Percentiles rank a stretch among this genome's conserved stretches.
Evolutionary conservation across 1,140 invertebrate species (phyloP).

Genomic region (Chymomyza costata): DNA sequence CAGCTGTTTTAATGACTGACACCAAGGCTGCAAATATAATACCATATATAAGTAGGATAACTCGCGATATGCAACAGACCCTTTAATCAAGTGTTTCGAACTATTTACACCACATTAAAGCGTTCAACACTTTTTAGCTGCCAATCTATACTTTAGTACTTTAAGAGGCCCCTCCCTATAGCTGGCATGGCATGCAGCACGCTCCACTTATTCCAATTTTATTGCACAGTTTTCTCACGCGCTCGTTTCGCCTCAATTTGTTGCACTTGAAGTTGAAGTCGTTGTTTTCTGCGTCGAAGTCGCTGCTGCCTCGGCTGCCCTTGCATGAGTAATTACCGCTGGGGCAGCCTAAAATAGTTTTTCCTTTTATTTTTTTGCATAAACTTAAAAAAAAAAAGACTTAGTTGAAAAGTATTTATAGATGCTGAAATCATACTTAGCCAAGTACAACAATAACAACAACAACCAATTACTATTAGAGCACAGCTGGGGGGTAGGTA

Average conservation of each 20-base stretch:
- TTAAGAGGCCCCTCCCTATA: too few species aligned
- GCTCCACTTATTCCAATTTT: slow-evolving; percentile 36
- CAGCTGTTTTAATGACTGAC: too few species aligned
- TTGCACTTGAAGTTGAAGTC: slow-evolving; percentile 43
- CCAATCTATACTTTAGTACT: too few species aligned
- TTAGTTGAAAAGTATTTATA: slow-evolving; percentile 52
- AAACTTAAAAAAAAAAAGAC: slow-evolving; percentile 29
- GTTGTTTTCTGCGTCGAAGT: slow-evolving; percentile 7
- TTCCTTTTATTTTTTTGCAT: too few species aligned
- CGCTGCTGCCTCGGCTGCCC: slow-evolving; percentile 39
- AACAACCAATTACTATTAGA: slow-evolving; percentile 18
- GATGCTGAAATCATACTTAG: slow-evolving; percentile 47
- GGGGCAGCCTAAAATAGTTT: slow-evolving; percentile 43
- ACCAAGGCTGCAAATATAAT: too few species aligned
- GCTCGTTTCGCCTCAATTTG: slow-evolving; percentile 58
- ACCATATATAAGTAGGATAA: too few species aligned
- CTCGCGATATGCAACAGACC: too few species aligned
- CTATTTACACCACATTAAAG: too few species aligned
- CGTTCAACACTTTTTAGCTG: too few species aligned
- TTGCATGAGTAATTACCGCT: slow-evolving; percentile 62
- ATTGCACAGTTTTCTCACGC: slow-evolving; percentile 61
- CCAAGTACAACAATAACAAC: slow-evolving; percentile 17
- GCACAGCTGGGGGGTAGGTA: too few species aligned
- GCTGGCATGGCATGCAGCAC: slow-evolving; percentile 16
- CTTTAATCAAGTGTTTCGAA: too few species aligned